These are phyloP conservation scores for Anarhynchus alexandrinus DNA, from an alignment of 2,113 vertebrate genomes.

Conservation along the genomic window DNA sequence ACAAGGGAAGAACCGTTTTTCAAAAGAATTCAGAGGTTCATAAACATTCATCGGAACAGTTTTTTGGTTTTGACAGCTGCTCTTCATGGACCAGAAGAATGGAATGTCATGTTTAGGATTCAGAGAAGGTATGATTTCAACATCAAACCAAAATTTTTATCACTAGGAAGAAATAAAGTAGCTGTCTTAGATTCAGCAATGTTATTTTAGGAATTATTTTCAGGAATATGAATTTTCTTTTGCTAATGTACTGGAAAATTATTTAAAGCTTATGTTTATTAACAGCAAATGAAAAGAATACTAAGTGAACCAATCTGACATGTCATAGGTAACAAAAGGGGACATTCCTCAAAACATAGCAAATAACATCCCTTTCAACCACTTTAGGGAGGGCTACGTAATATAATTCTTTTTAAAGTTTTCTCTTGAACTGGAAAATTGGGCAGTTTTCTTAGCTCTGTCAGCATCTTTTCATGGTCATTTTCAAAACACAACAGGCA, in stretches of 20 bases:
- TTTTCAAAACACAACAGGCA: background rate
- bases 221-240: slow-evolving; percentile 14
- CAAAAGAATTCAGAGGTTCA: slow-evolving; percentile 79
- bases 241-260: background rate
- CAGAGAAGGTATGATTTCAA: slow-evolving; percentile 82
- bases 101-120: slow-evolving; percentile 79
- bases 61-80: slow-evolving; percentile 85
- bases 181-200: background rate
- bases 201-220: background rate
- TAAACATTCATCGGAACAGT: slow-evolving; percentile 86
- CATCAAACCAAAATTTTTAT: background rate
- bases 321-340: background rate
- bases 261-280: background rate
- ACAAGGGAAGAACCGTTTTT: slow-evolving; percentile 68
- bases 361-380: background rate
- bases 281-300: background rate
- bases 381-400: background rate
- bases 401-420: background rate
- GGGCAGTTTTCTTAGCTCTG: background rate
- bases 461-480: background rate
- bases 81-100: slow-evolving; percentile 79
- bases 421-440: background rate
- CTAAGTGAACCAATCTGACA: background rate
- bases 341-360: background rate
- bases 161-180: background rate